Percentiles rank a stretch among this genome's conserved stretches.
These are phyloP conservation scores for Vulpes lagopus DNA, from an alignment of 2,113 vertebrate genomes.

Conservation along the genomic window DNA sequence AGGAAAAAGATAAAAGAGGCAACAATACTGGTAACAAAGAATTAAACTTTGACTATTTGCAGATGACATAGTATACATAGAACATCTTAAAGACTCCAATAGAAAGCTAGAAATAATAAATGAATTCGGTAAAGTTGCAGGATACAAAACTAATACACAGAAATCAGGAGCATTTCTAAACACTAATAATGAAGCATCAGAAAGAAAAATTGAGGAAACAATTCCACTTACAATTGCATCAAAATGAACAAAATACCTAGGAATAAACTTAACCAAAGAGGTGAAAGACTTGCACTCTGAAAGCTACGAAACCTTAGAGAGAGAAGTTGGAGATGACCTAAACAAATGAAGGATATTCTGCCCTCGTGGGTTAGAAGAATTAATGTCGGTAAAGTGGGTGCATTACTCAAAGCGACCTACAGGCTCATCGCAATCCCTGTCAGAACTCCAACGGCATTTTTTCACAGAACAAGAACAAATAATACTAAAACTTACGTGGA, in stretches of 20 bases:
- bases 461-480: not conserved
- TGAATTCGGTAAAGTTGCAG: not conserved
- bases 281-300: not conserved
- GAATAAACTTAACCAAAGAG: not conserved
- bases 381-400: not conserved
- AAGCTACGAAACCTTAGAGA: not conserved
- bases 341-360: not conserved
- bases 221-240: not conserved
- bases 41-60: not conserved
- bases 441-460: not conserved
- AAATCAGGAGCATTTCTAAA: not conserved
- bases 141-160: not conserved
- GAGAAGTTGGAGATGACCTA: not conserved
- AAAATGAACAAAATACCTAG: not conserved
- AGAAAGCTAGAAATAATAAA: not conserved
- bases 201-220: not conserved
- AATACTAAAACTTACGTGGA: not conserved
- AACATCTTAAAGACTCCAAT: not conserved
- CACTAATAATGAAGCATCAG: not conserved
- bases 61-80: not conserved
- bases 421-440: not conserved
- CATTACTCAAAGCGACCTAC: not conserved
- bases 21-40: not conserved
- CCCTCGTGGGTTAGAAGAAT: not conserved
- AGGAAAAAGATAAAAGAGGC: not conserved